phyloP scores from a whole-genome alignment of 2,888 invertebrate species.

The Portevinia maculata region DNA sequence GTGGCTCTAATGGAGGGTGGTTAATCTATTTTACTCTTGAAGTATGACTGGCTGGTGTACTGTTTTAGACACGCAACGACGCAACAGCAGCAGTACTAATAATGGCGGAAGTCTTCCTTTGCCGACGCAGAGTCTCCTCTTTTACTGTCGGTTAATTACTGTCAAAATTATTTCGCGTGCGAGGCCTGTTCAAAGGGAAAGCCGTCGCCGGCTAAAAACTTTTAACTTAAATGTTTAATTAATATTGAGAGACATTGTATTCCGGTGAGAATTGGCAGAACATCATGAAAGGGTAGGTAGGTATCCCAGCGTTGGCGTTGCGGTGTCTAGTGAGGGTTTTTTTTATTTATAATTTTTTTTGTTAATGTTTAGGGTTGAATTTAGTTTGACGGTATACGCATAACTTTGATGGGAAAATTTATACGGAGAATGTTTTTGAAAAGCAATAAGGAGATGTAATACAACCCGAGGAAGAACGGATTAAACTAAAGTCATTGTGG shows the following conservation, averaged over 20 bases:
- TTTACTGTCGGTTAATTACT: slow-evolving; percentile 63
- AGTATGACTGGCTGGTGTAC: slow-evolving; percentile 59
- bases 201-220: slow-evolving; percentile 44
- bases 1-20: slow-evolving; percentile 72
- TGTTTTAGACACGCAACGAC: slow-evolving; percentile 53
- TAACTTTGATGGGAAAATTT: slow-evolving; percentile 23
- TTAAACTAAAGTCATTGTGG: no score
- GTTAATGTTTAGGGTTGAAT: no score
- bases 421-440: background rate
- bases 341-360: no score
- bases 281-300: background rate
- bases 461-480: no score
- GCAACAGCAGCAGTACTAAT: slow-evolving; percentile 2
- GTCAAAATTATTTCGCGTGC: slow-evolving; percentile 60
- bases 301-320: background rate
- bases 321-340: background rate
- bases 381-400: background rate
- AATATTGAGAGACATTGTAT: slow-evolving; percentile 67
- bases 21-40: slow-evolving; percentile 70
- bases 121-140: slow-evolving; percentile 1
- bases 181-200: slow-evolving; percentile 45
- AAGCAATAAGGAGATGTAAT: background rate
- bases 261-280: slow-evolving; percentile 39
- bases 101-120: slow-evolving; percentile 37
- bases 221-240: slow-evolving; percentile 68